Evolutionary conservation across 2,797 vertebrate genomes (phyloP), one percentile per base, ranked within the genome.

Genomic region (Tarsius wallacei): DNA sequence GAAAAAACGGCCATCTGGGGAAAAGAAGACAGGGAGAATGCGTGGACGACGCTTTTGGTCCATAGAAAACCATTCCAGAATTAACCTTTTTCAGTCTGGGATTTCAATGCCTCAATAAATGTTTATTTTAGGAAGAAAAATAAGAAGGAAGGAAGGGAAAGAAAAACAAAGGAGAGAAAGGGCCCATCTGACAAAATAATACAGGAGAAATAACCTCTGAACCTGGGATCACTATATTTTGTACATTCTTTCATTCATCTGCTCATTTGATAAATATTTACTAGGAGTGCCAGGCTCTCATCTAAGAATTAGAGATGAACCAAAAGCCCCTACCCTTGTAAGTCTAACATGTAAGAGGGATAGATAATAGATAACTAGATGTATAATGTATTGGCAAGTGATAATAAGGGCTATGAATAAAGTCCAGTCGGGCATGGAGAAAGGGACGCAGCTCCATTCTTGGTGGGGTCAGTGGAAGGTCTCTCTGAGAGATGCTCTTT

Each of bases 121-220:
- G 68, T 64, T 96, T 71, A 33, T 55, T 78, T 91, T 42, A 74
- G 63, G 24, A 71, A 42, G 28, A 76, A 91, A 85, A 94, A 61
- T 55, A 68, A 95, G 53, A 63, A 76, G 21, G 17, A 59, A 86
- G 22, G 53, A 42, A 92, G 16, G 55, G 61, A 76, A 53, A 21
- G 10, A 36, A 47, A 81, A 93, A 68, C 26, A 87, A 86, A 80
- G 51, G 33, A 47, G 95, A 77, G 84, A 64, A 84, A 73, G 8
- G 19, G 5, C 42, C 36, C 57, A 85, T 26, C 26, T 78, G 63
- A 68, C 31, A 94, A 95, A 95, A 90, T 51, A 51, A 73, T 90
- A 47, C 21, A 22, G 7, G 51, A 90, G 64, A 81, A 93, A 47
- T 36, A 57, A 89, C 22, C 77, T 92, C 21, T 64, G 14, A 80